phyloP scores from a whole-genome alignment of 92 coral and sea anemone species.

The Porites lobata region DNA sequence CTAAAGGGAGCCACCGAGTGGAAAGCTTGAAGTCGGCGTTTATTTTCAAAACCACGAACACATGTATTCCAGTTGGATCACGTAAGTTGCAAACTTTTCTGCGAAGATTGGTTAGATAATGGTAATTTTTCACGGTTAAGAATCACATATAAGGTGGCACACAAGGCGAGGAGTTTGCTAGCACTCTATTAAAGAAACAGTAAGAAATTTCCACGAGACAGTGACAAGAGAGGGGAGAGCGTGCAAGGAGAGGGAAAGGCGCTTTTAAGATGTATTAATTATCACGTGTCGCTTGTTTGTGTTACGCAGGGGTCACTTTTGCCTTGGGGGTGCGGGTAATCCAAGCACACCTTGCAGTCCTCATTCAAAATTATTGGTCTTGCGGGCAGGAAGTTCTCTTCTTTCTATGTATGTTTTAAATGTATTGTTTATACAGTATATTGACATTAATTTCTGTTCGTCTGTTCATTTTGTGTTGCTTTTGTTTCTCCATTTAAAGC shows the following conservation, averaged over 20 bases:
- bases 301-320: too few relatives aligned
- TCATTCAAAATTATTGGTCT: not conserved
- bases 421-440: not conserved
- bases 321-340: too few relatives aligned
- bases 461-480: too few relatives aligned
- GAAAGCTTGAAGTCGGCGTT: slow-evolving; percentile 39
- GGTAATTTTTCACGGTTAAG: slow-evolving; percentile 5
- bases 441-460: too few relatives aligned
- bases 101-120: not conserved
- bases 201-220: too few relatives aligned
- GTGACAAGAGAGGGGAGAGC: too few relatives aligned
- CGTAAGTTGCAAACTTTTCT: slow-evolving; percentile 9
- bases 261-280: too few relatives aligned
- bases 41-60: slow-evolving; percentile 38
- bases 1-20: not conserved
- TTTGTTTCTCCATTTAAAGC: slow-evolving; percentile 2
- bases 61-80: slow-evolving; percentile 48
- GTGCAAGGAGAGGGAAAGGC: too few relatives aligned
- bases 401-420: not conserved
- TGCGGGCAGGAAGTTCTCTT: slow-evolving; percentile 16
- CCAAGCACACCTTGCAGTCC: too few relatives aligned
- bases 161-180: too few relatives aligned
- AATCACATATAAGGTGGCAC: not conserved
- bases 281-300: too few relatives aligned
- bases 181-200: too few relatives aligned